Conservation (phyloP, 2,888 invertebrate species). For the Drosophila anceps region DNA sequence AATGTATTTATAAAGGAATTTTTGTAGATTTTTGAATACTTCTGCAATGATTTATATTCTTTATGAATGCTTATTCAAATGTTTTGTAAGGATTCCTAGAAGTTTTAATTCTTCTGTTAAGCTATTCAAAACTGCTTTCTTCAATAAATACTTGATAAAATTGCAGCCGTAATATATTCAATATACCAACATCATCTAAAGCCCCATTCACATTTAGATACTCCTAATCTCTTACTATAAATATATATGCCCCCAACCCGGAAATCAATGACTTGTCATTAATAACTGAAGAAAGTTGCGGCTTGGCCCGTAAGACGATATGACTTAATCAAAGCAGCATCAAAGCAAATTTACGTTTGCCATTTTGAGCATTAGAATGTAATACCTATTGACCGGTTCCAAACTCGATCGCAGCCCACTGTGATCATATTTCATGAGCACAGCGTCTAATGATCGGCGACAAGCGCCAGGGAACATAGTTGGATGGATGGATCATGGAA, state of each 20-base stretch:
- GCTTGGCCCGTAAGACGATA: slow-evolving; percentile 50
- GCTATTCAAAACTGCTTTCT: not conserved
- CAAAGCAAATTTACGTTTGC: slow-evolving; percentile 64
- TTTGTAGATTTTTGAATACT: not conserved
- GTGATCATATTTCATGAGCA: slow-evolving; percentile 67
- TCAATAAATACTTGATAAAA: not conserved
- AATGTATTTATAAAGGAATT: not conserved
- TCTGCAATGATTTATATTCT: not conserved
- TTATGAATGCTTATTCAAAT: not conserved
- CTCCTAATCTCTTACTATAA: no score
- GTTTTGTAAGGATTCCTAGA: not conserved
- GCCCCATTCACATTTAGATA: not conserved
- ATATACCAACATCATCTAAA: not conserved
- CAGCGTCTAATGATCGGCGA: slow-evolving; percentile 55
- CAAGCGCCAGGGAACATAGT: slow-evolving; percentile 30
- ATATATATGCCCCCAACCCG: slow-evolving; percentile 9
- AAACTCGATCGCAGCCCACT: slow-evolving; percentile 36
- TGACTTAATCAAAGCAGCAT: slow-evolving; percentile 67
- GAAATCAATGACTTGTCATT: slow-evolving; percentile 39
- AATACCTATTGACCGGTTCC: slow-evolving; percentile 59
- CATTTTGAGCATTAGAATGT: slow-evolving; percentile 70
- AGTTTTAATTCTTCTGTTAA: no score
- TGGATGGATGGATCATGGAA: slow-evolving; percentile 66
- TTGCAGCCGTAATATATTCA: not conserved
- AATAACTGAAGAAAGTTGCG: slow-evolving; percentile 32